phyloP scores from a whole-genome alignment of 92 coral and sea anemone genomes.

The Epizoanthus stellaris region DNA sequence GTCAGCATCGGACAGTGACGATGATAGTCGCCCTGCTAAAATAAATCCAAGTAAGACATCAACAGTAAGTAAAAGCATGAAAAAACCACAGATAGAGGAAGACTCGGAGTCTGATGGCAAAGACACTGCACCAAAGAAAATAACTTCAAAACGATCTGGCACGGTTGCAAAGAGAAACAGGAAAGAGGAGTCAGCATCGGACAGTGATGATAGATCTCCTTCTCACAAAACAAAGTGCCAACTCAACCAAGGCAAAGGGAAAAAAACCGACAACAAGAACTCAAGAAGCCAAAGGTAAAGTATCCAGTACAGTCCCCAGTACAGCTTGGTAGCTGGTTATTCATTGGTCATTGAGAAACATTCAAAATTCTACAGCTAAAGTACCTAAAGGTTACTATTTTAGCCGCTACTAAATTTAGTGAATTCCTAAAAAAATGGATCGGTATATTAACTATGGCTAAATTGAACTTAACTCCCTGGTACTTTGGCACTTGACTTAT shows the following conservation, averaged over 20 bases:
- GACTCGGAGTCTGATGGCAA: background rate
- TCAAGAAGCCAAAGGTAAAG: background rate
- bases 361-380: too few relatives aligned
- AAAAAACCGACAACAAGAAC: background rate
- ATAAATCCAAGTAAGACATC: background rate
- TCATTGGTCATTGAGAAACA: too few relatives aligned
- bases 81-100: background rate
- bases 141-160: background rate
- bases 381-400: too few relatives aligned
- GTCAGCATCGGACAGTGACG: slow-evolving; percentile 27
- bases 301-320: background rate
- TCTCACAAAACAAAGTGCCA: background rate
- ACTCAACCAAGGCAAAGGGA: background rate
- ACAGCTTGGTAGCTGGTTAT: too few relatives aligned
- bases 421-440: too few relatives aligned
- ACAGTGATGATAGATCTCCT: background rate
- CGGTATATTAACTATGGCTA: too few relatives aligned
- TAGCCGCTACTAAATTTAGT: too few relatives aligned
- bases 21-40: background rate
- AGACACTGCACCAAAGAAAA: background rate
- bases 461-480: too few relatives aligned
- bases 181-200: background rate
- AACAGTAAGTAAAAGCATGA: background rate
- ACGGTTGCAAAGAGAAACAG: background rate
- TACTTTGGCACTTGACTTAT: too few relatives aligned